Evolutionary conservation across 1,140 invertebrate species (phyloP).

Genomic region (Cephus cinctus): DNA sequence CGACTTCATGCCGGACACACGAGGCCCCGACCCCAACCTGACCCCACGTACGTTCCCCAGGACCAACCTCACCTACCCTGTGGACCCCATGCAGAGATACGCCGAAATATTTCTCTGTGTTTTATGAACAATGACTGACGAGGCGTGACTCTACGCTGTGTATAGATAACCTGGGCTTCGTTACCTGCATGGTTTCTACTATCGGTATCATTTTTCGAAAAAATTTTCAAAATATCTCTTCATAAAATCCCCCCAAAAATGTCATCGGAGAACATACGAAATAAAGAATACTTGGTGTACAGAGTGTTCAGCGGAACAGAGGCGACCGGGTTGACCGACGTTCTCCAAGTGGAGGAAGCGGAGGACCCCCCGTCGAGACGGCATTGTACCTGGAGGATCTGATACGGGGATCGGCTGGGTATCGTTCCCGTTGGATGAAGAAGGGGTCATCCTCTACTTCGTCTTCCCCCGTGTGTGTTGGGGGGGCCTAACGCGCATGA

Average conservation of each 20-base stretch:
- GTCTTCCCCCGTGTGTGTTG: constrained; percentile 21
- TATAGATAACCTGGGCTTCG: too few relatives aligned
- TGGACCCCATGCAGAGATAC: constrained; percentile 44
- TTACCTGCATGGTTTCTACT: too few relatives aligned
- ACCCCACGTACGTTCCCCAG: constrained; percentile 26
- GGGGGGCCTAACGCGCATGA: constrained; percentile 25
- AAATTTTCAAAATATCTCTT: too few relatives aligned
- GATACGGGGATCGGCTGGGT: constrained; percentile 26
- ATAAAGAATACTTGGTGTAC: too few relatives aligned
- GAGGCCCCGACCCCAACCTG: constrained; percentile 31
- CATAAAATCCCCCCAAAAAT: too few relatives aligned
- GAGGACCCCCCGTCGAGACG: constrained; percentile 27
- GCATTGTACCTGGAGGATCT: constrained; percentile 32
- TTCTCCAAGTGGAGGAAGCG: constrained; percentile 8
- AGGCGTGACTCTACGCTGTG: too few relatives aligned
- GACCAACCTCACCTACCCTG: too few relatives aligned
- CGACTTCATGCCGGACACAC: constrained; percentile 40
- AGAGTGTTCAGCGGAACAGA: not conserved
- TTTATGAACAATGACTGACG: not conserved
- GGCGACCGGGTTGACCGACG: not conserved
- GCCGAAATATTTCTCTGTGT: constrained; percentile 32
- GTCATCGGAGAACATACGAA: too few relatives aligned
- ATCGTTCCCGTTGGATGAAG: too few relatives aligned
- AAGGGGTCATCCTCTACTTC: constrained; percentile 22
- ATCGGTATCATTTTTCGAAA: too few relatives aligned